A percentile compares a stretch with the other conserved stretches of the same genome.
Conservation (phyloP, 2,113 vertebrate species). For the Jacana jacana region DNA sequence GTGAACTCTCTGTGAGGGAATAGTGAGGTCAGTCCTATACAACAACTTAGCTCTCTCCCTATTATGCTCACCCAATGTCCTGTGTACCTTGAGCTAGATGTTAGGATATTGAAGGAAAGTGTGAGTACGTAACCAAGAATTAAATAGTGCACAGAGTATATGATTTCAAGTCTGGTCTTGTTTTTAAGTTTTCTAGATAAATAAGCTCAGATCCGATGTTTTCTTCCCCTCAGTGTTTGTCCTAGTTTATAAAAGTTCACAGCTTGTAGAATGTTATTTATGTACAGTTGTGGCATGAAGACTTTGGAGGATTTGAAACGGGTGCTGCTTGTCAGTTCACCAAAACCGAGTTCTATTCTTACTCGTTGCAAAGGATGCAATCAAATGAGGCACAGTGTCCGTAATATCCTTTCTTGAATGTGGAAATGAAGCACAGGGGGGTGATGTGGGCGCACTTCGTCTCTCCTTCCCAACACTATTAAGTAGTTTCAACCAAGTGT, state of each 20-base stretch:
- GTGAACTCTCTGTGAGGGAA: not conserved
- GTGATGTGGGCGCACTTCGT: not conserved
- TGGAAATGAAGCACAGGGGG: not conserved
- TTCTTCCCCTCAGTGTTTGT: not conserved
- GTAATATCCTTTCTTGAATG: not conserved
- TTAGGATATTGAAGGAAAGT: not conserved
- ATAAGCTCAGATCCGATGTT: not conserved
- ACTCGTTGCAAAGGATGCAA: not conserved
- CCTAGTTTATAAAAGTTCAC: not conserved
- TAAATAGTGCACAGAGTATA: not conserved
- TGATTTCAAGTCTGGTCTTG: not conserved
- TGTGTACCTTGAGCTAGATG: not conserved
- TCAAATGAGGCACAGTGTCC: not conserved
- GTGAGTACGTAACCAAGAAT: not conserved
- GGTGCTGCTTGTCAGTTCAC: not conserved
- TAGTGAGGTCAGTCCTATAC: not conserved
- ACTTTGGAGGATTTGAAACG: not conserved
- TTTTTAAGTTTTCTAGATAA: not conserved
- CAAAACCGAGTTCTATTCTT: not conserved
- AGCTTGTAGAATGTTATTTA: not conserved
- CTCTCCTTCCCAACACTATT: not conserved
- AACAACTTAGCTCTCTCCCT: not conserved
- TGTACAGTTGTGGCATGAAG: not conserved
- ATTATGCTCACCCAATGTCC: not conserved
- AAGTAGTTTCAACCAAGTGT: not conserved